Conservation (phyloP, 2,113 vertebrate genomes). For the Phaethornis superciliosus region DNA sequence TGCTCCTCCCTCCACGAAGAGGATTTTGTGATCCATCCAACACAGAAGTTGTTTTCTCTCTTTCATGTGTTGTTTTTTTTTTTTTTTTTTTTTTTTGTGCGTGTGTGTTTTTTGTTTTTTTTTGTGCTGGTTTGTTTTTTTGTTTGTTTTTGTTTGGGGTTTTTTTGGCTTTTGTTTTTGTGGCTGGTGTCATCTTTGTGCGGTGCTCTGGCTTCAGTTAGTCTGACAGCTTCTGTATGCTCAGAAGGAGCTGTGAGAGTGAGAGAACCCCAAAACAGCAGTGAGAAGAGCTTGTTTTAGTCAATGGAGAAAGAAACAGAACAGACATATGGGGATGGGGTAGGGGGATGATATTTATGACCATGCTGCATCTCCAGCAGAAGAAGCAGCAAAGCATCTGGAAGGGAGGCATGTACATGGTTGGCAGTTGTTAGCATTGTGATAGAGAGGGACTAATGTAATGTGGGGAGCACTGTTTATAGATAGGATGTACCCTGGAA, state of each 20-base stretch:
- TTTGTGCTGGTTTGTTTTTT: not conserved
- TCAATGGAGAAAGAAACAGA: fast-evolving
- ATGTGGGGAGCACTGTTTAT: not conserved
- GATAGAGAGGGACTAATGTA: not conserved
- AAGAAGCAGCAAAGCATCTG: not conserved
- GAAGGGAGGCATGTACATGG: fast-evolving
- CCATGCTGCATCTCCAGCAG: fast-evolving
- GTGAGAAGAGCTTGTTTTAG: not conserved
- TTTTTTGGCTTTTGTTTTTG: not conserved
- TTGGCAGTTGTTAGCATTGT: fast-evolving
- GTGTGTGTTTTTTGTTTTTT: not conserved
- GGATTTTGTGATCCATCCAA: not conserved
- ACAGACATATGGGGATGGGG: not conserved
- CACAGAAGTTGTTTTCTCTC: not conserved
- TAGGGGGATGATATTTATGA: not conserved
- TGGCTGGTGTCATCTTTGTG: not conserved
- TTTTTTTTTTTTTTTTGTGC: not conserved
- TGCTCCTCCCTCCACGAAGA: not conserved
- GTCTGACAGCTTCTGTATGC: fast-evolving
- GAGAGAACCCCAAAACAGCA: not conserved
- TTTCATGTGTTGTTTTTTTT: not conserved
- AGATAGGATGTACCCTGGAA: not conserved
- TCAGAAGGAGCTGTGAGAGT: not conserved
- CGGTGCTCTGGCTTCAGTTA: not conserved
- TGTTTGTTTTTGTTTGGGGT: not conserved